Evolutionary conservation across 2,797 vertebrate genomes (phyloP), one percentile per base, ranked within the genome.

Genomic region (Tarsius wallacei): DNA sequence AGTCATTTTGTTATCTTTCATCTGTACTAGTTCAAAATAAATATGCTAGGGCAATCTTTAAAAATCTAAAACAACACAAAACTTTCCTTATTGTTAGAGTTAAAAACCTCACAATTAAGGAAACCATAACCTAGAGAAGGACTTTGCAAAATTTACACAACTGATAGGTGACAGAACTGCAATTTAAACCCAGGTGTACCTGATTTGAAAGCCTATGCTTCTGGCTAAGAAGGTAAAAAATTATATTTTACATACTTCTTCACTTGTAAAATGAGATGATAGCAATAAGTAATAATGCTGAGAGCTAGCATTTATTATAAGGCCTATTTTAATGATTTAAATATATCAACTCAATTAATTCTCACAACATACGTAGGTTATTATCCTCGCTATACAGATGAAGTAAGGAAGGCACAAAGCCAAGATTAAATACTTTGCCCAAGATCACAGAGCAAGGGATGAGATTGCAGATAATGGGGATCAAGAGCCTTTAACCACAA

Each of bases 271-370:
- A 92, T 80, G 13, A 2, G 6, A 77, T 74, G 31, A 77, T 28
- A 51, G 7, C 8, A 76, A 78, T 89, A 71, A 84, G 70, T 36
- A 85, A 93, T 74, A 95, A 55, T 73, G 1, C 28, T 92, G 57
- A 33, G 3, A 71, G 24, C n/a, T 93, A 73, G 36, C 19, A 49
- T 70, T 57, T 89, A 61, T 76, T 59, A 51, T 70, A 86, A 87
- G 12, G 4, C 0, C 24, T 91, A 17, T 66, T 74, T 91, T 81
- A 71, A n/a, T 86, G 17, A 87, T 66, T 78, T 90, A 96, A 96
- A 55, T 80, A 28, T 66, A 55, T 83, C 81, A 64, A 73, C 47
- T 68, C 57, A 64, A 59, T 93, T 78, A 74, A 73, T 73, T 73
- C n/a, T 55, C 81, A 68, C 26, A 95, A 13, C 24, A 22, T 3